Base-by-base conservation (phyloP, 2,113 vertebrate genomes). In the Halcyon senegalensis region DNA sequence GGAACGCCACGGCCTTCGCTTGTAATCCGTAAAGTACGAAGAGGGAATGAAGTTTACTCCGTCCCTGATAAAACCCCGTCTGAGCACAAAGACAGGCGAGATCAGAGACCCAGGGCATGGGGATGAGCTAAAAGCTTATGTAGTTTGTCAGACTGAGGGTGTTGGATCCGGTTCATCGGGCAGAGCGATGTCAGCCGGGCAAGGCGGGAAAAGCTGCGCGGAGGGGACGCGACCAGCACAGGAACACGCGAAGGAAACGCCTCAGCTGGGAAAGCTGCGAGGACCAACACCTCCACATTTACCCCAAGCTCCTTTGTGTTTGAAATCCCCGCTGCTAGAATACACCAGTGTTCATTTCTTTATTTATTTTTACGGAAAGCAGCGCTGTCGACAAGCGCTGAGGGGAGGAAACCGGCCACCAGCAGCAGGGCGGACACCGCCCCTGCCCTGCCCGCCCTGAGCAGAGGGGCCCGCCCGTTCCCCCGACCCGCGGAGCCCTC, bases 71-170 rank as follows among this genome's bases (percentile, higher is more conserved):
- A 76, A 76, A 72, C 13, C 9, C 2, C 1, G 1, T 13, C 44
- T 66, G 4, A 10, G 27, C 5, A 2, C 60, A 69, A 35, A 15
- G 31, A 16, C 37, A 24, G 1, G 5, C 1, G 5, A 4, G 11
- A 39, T 3, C 18, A 23, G 31, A 23, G 41, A 31, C 8, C 0
- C 5, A 44, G 18, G 14, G 19, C 23, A 35, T 0, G 2, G 13
- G 44, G 62, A 9, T 7, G 7, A 0, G 9, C 16, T 5, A 11
- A 82, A 81, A 84, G 62, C 10, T 70, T 6, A 28, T 50, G 9
- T 0, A n/a, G n/a, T 46, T 1, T 17, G 43, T 21, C 33, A 35
- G 46, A 33, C 24, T 2, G 10, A 39, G 43, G 1, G 1, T 3
- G 2, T 37, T 75, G 7, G 23, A 30, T 21, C 4, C 4, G 8